These are phyloP conservation scores for Nemurella pictetii DNA, from an alignment of 2,888 invertebrate genomes.

Conservation along the genomic window DNA sequence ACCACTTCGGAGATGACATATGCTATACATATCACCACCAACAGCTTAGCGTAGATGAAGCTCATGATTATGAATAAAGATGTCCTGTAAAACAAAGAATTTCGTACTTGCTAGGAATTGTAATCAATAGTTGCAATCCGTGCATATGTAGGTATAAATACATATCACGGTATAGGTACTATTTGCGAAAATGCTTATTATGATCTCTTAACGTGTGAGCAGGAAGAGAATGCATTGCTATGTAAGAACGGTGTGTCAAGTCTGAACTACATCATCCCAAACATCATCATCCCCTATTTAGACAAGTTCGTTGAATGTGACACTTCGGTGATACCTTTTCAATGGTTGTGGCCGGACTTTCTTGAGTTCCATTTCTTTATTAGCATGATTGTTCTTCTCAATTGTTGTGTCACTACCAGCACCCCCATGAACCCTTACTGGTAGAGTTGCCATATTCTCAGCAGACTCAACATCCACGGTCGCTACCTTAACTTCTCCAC, in stretches of 20 bases:
- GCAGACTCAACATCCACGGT: constrained; percentile 80
- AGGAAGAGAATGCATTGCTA: not conserved
- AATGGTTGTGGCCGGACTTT: constrained; percentile 82
- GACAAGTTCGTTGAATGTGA: not conserved
- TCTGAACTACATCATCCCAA: not conserved
- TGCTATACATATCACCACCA: constrained; percentile 91
- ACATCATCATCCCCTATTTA: not conserved
- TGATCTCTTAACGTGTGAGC: not conserved
- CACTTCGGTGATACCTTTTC: constrained; percentile 66
- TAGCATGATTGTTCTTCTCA: constrained; percentile 80
- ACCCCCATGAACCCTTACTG: constrained; percentile 66
- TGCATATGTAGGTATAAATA: not conserved
- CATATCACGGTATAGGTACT: not conserved
- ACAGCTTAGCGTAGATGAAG: constrained; percentile 92
- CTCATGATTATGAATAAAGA: constrained; percentile 94
- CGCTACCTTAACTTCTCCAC: constrained; percentile 79
- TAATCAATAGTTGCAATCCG: not conserved
- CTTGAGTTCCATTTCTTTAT: constrained; percentile 86
- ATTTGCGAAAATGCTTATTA: not conserved
- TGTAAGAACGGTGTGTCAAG: not conserved
- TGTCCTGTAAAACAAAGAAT: constrained; percentile 69
- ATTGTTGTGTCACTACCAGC: constrained; percentile 58
- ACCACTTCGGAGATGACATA: constrained; percentile 94
- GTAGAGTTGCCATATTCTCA: constrained; percentile 88
- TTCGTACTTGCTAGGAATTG: not conserved